Evolutionary conservation across 2,113 vertebrate species (phyloP), one percentile per base, ranked within the genome.

Genomic region (Hippocampus abdominalis): DNA sequence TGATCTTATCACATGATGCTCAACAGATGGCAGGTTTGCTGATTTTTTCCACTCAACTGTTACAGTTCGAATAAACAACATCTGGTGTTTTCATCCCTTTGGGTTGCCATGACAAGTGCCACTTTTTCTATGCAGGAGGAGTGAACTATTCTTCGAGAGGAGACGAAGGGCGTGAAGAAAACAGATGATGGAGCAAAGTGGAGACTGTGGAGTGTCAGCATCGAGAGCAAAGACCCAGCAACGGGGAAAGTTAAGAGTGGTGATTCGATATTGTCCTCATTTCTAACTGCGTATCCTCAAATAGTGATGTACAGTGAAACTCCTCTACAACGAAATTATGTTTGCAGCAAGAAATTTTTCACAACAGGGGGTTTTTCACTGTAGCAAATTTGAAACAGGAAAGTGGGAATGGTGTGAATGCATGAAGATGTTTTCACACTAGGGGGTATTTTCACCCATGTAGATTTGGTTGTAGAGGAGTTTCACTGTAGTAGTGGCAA

Each of bases 11-110:
- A 51, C 46, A 74, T 32, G 54, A 77, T 57, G 29, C 27, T 68
- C 60, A 61, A 64, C 46, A 68, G 56, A 74, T 29, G 46, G 56
- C 32, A 70, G 6, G 5, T 51, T 75, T 27, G 23, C 18, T 16
- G 39, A 1, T 44, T 44, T 44, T 32, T 11, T 70, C 13, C 51
- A 6, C 21, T 23, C 10, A 64, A 8, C 13, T 27, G 57, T 44
- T n/a, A 64, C 39, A 18, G n/a, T 64, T 64, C 2, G 40, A 46
- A 27, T 27, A 46, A 25, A 8, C 62, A 64, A 44, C 39, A 25
- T 46, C 46, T 46, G n/a, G 57, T 18, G 57, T 18, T 51, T 51
- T 51, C 48, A 51, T 51, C 48, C 48, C 18, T 51, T 20, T 10
- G 27, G 29, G 16, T 57, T 4, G 12, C 5, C 56, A 27, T 25